Evolutionary conservation across 1,140 invertebrate genomes (phyloP), one percentile per base, ranked within the genome.

Genomic region (Pseudobourletiella spinata): DNA sequence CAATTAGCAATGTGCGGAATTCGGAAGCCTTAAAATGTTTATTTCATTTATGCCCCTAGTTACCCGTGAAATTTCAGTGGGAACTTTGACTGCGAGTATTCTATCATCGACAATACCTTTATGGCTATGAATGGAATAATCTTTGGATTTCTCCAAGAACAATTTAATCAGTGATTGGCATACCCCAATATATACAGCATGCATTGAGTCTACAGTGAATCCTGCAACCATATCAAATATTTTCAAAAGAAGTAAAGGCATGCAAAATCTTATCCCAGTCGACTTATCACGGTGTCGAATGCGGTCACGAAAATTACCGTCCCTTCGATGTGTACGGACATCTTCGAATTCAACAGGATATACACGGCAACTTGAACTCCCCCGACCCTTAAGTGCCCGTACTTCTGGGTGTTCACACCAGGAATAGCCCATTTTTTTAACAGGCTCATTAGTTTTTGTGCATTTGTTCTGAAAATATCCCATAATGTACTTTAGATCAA

Each of bases 171-270:
- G 64, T 16, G 35, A 42, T 65, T 57, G 62, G 2, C 56, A 35
- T 14, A 70, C 63, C 1, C 68, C 70, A 15, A 67, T 32, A n/a
- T 65, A 60, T 26, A 32, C 44, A 20, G 51, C 25, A 24, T 71
- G 70, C 56, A 72, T 63, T 43, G 66, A 68, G 57, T 73, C 71
- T 14, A 68, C 66, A 1, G 65, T 58, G 51, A 73, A 70, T 18
- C 67, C 67, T 63, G n/a, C n/a, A n/a, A n/a, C n/a, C n/a, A n/a
- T n/a, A n/a, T n/a, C n/a, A n/a, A n/a, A n/a, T n/a, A n/a, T 59
- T 35, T 59, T 55, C 22, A 71, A 42, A 0, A 67, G 42, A n/a
- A 68, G 61, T 28, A 71, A 55, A 15, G 55, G 24, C 14, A 48
- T 60, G 11, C 61, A 35, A 8, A 52, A 59, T 59, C 70, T 70